phyloP scores from a whole-genome alignment of 2,113 vertebrate species.

The Megalops atlanticus region DNA sequence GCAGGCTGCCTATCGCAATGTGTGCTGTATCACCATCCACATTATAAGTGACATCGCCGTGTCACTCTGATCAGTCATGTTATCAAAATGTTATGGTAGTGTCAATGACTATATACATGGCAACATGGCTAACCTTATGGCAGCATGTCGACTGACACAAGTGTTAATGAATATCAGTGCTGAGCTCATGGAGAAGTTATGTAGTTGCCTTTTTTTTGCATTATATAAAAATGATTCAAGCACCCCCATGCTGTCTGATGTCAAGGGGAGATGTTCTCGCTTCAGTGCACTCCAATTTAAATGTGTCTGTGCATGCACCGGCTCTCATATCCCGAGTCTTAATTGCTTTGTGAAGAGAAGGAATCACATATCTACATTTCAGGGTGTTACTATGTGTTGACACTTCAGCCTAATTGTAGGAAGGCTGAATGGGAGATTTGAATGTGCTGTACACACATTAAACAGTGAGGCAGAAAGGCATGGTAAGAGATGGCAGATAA shows the following conservation, averaged over 20 bases:
- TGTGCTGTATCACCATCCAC: no score
- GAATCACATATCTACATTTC: conserved; percentile 37
- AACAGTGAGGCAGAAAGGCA: conserved; percentile 17
- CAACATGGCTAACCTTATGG: no score
- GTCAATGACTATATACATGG: no score
- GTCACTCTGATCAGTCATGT: no score
- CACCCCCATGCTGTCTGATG: neutral
- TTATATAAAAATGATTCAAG: conserved; percentile 14
- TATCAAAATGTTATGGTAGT: no score
- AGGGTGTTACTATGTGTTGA: conserved; percentile 36
- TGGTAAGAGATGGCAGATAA: neutral
- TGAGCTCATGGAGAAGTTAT: no score
- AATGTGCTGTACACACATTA: conserved; percentile 38
- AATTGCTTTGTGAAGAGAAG: conserved; percentile 31
- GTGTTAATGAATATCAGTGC: no score
- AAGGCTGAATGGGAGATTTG: conserved; percentile 40
- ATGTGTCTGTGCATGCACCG: neutral
- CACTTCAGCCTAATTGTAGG: conserved; percentile 36
- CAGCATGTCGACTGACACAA: no score
- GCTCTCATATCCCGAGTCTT: conserved; percentile 20
- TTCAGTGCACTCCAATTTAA: neutral
- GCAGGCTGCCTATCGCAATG: no score
- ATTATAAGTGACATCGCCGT: no score
- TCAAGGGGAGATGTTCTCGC: no score
- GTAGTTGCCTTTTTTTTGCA: no score